phyloP scores from a whole-genome alignment of 2,797 vertebrate species.

The Chanos chanos region DNA sequence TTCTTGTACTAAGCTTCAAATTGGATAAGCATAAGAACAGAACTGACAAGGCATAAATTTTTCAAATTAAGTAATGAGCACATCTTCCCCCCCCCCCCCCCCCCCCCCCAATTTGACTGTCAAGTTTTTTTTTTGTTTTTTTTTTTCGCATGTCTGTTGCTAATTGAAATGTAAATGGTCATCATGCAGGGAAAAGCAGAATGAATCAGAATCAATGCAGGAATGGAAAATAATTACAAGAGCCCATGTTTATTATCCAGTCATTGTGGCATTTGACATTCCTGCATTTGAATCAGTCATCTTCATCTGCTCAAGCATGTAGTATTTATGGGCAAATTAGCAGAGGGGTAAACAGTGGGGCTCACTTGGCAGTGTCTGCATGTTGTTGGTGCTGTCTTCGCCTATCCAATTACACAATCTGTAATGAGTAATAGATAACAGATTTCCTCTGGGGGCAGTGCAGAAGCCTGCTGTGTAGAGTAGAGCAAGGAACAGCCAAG shows the following conservation, averaged over 20 bases:
- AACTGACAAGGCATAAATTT: too few species aligned
- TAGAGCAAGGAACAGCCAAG: slow-evolving; percentile 16
- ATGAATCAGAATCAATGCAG: slow-evolving; percentile 31
- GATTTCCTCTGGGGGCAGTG: slow-evolving; percentile 57
- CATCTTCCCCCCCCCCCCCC: too few species aligned
- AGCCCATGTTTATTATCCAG: slow-evolving; percentile 33
- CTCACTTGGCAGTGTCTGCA: slow-evolving; percentile 16
- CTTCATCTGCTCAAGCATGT: slow-evolving; percentile 12
- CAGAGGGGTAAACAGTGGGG: not conserved
- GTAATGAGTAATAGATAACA: slow-evolving; percentile 63
- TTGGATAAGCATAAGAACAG: too few species aligned
- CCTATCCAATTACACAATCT: slow-evolving; percentile 44
- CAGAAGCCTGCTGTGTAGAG: slow-evolving; percentile 12
- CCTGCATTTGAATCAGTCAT: slow-evolving; percentile 19
- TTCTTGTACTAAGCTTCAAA: too few species aligned
- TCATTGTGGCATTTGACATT: slow-evolving; percentile 29
- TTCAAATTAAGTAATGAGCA: too few species aligned
- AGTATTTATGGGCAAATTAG: slow-evolving; percentile 17
- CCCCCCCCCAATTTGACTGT: not conserved
- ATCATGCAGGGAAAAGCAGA: slow-evolving; percentile 8
- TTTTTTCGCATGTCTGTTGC: slow-evolving; percentile 32
- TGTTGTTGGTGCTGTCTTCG: slow-evolving; percentile 37
- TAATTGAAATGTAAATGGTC: slow-evolving; percentile 29
- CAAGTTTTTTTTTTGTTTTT: not conserved
- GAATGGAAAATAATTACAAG: slow-evolving; percentile 44